Conservation (phyloP, 2,888 invertebrate genomes). For the Meloe dianella region DNA sequence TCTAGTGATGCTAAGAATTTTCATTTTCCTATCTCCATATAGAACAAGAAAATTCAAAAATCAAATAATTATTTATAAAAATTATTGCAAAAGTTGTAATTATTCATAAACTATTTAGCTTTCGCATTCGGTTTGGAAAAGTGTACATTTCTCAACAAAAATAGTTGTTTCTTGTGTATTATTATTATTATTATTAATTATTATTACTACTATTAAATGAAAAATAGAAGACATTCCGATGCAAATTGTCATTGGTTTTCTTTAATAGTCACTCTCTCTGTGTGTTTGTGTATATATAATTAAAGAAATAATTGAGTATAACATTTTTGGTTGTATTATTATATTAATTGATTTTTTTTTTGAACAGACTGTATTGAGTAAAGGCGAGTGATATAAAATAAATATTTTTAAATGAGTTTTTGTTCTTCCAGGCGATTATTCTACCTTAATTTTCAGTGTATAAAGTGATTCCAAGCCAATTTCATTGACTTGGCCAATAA, state of each 20-base stretch:
- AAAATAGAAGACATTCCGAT: slow-evolving; percentile 20
- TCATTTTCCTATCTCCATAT: slow-evolving; percentile 22
- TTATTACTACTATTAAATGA: slow-evolving; percentile 11
- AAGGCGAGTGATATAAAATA: slow-evolving; percentile 34
- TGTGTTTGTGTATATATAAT: slow-evolving; percentile 21
- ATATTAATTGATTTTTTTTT: slow-evolving; percentile 21
- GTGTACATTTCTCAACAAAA: no score
- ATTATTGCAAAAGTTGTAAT: neutral
- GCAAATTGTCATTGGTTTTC: slow-evolving; percentile 25
- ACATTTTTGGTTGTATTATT: slow-evolving; percentile 7
- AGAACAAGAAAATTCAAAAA: slow-evolving; percentile 18
- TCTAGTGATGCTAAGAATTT: slow-evolving; percentile 21
- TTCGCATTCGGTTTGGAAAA: slow-evolving; percentile 7
- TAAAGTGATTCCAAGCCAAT: no score
- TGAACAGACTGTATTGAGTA: slow-evolving; percentile 31
- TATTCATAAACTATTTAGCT: slow-evolving; percentile 17
- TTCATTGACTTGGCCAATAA: no score
- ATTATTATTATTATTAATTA: slow-evolving; percentile 13
- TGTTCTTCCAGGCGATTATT: neutral
- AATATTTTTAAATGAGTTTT: slow-evolving; percentile 30
- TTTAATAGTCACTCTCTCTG: slow-evolving; percentile 17
- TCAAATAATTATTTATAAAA: slow-evolving; percentile 21
- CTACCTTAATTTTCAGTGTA: no score
- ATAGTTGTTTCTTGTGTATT: slow-evolving; percentile 8
- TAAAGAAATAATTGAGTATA: neutral